These are phyloP conservation scores for Sturnus vulgaris DNA, from an alignment of 2,113 vertebrate genomes.

Conservation along the genomic window DNA sequence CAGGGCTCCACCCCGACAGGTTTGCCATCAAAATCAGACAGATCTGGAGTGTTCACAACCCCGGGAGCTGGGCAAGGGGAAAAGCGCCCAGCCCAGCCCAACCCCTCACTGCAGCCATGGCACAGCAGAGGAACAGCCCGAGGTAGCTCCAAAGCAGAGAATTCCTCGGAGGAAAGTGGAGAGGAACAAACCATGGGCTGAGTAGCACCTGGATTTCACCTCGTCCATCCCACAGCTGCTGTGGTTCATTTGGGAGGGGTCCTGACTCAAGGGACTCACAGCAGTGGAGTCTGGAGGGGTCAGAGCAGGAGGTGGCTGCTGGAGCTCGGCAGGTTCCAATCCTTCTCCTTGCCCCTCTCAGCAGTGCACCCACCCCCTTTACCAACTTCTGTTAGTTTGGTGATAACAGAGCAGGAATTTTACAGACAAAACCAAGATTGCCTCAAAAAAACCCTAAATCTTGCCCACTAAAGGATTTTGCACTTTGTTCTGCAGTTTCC, in stretches of 20 bases:
- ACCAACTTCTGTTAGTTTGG: fast-evolving
- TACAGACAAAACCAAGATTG: background rate
- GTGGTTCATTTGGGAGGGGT: background rate
- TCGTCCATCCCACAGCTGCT: background rate
- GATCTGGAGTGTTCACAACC: background rate
- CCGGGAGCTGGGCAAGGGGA: background rate
- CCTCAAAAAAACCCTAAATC: background rate
- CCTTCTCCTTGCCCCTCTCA: background rate
- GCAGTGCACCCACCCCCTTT: fast-evolving
- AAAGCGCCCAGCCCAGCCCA: fast-evolving
- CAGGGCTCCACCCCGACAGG: fast-evolving
- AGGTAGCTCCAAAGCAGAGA: background rate
- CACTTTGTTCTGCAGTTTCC: background rate
- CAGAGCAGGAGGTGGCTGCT: background rate
- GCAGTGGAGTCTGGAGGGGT: fast-evolving
- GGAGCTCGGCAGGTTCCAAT: background rate
- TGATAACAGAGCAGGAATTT: background rate
- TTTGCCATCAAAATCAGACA: background rate
- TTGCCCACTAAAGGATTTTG: background rate
- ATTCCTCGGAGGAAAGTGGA: background rate
- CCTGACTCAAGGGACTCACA: background rate
- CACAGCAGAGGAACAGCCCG: background rate
- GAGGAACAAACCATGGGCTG: fast-evolving
- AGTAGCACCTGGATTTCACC: background rate
- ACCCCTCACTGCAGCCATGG: background rate